Percentiles rank a stretch among this genome's conserved stretches.
Evolutionary conservation across 2,797 vertebrate genomes (phyloP).

Genomic region (Lutjanus campechanus): DNA sequence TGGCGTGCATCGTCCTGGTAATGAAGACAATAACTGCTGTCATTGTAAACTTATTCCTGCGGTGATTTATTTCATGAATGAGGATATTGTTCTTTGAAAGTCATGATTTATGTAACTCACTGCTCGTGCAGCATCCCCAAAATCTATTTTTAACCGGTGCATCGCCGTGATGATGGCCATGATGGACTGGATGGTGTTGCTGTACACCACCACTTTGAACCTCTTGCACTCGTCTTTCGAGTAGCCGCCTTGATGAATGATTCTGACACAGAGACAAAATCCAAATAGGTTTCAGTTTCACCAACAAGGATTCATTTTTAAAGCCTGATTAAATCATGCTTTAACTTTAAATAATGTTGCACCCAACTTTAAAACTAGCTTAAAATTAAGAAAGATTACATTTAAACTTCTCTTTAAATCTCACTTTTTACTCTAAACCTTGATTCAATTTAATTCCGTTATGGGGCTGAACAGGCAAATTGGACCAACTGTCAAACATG

Average conservation of each 20-base stretch:
- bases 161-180: constrained; percentile 97
- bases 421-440: no score
- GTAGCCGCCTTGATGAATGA: constrained; percentile 98
- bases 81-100: not conserved
- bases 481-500: no score
- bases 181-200: constrained; percentile 99
- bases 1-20: constrained; percentile 94
- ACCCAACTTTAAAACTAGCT: no score
- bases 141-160: constrained; percentile 96
- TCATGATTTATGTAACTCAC: constrained; percentile 80
- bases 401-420: no score
- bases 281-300: not conserved
- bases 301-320: no score
- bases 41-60: not conserved
- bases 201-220: constrained; percentile 98
- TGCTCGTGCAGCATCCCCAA: constrained; percentile 90
- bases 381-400: no score
- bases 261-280: constrained; percentile 84
- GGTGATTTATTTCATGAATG: not conserved
- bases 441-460: no score
- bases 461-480: no score
- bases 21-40: constrained; percentile 31
- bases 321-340: no score
- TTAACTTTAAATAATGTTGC: no score
- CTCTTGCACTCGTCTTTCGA: constrained; percentile 98